Percentiles rank a stretch among this genome's conserved stretches.
Conservation (phyloP, 92 coral and sea anemone species). For the Galaxea fascicularis region DNA sequence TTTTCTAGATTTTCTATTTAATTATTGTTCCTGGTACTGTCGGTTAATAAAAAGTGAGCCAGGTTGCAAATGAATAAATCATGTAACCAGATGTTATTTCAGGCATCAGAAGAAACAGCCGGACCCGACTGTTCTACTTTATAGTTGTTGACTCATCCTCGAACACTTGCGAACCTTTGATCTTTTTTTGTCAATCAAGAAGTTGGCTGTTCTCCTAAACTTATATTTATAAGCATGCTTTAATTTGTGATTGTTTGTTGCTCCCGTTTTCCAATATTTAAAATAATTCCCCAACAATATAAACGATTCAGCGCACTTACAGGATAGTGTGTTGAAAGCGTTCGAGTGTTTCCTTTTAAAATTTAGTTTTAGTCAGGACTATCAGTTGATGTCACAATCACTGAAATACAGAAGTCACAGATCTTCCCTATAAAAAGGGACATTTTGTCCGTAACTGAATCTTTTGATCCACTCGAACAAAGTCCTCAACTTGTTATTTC, state of each 20-base stretch:
- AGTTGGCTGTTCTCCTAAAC: not conserved
- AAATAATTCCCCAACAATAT: not conserved
- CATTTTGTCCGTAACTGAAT: not conserved
- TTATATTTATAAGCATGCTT: not conserved
- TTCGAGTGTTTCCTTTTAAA: constrained; percentile 24
- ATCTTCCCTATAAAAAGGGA: not conserved
- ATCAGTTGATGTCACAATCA: not conserved
- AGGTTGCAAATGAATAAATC: constrained; percentile 51
- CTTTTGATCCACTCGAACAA: not conserved
- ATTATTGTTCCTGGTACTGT: constrained; percentile 14
- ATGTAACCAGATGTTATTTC: constrained; percentile 53
- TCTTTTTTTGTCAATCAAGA: not conserved
- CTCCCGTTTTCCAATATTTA: not conserved
- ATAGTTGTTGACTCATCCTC: not conserved
- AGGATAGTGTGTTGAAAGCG: not conserved
- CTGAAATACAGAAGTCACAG: not conserved
- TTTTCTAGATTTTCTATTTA: not conserved
- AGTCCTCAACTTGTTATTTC: constrained; percentile 12
- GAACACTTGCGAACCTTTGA: not conserved
- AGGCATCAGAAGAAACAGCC: constrained; percentile 35
- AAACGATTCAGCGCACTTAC: not conserved
- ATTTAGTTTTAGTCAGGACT: not conserved
- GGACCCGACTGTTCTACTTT: not conserved
- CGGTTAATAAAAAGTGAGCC: constrained; percentile 48
- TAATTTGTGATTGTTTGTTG: not conserved